Evolutionary conservation across 2,113 vertebrate genomes (phyloP).

Genomic region (Myodes glareolus): DNA sequence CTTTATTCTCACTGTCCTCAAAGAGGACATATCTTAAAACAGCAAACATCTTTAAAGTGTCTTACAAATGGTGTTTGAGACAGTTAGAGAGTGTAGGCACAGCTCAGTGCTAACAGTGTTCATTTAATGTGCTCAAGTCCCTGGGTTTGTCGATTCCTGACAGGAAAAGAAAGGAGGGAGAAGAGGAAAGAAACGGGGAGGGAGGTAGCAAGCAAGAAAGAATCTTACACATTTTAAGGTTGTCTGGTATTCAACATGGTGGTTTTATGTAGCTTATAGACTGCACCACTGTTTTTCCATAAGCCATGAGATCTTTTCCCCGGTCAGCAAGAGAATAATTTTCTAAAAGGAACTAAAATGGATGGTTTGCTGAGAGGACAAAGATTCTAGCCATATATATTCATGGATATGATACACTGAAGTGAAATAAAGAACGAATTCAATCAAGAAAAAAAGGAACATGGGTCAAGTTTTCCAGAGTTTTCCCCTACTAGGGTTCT

Average conservation of each 20-base stretch:
- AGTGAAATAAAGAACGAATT: not conserved
- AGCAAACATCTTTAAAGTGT: not conserved
- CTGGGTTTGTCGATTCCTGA: not conserved
- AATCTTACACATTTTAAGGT: not conserved
- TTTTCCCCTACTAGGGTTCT: not conserved
- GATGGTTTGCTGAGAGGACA: not conserved
- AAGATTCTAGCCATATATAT: not conserved
- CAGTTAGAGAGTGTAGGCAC: not conserved
- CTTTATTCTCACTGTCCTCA: not conserved
- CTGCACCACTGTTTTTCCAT: not conserved
- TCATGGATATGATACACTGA: not conserved
- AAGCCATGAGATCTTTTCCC: not conserved
- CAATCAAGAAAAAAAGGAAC: not conserved
- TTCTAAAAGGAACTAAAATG: conserved; percentile 11
- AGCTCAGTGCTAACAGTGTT: not conserved
- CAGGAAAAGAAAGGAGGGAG: not conserved
- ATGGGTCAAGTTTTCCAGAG: not conserved
- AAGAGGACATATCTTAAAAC: conserved; percentile 30
- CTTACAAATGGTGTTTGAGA: not conserved
- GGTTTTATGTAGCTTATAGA: not conserved
- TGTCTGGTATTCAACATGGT: conserved; percentile 15
- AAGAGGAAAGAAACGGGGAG: not conserved
- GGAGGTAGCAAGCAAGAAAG: not conserved
- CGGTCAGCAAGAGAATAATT: conserved; percentile 12
- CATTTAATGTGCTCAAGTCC: not conserved